Percentiles rank a stretch among this genome's conserved stretches.
phyloP scores from a whole-genome alignment of 37 sponge, comb jelly and placozoan species.

The Ianthella basta region DNA sequence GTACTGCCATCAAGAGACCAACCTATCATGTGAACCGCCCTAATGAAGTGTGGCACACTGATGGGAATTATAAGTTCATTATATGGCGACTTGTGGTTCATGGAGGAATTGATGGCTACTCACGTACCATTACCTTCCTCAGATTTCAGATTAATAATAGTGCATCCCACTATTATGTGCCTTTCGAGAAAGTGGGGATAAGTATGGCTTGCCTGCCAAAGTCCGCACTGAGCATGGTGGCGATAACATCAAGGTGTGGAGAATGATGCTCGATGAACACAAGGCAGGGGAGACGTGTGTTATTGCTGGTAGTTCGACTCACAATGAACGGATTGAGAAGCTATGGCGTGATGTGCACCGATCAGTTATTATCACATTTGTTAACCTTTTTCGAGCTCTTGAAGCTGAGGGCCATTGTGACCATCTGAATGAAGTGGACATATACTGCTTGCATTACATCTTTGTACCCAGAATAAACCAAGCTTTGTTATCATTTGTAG shows the following conservation, averaged over 20 bases:
- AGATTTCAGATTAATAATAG: background rate
- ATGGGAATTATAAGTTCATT: slow-evolving; percentile 13
- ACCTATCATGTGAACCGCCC: background rate
- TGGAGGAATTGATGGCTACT: slow-evolving; percentile 21
- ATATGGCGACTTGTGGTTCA: slow-evolving; percentile 8
- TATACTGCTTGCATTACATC: slow-evolving; percentile 49
- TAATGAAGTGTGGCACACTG: slow-evolving; percentile 16
- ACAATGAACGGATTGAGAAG: slow-evolving; percentile 66
- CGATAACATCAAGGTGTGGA: slow-evolving; percentile 24
- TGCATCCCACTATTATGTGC: background rate
- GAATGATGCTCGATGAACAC: background rate
- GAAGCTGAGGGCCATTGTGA: slow-evolving; percentile 34
- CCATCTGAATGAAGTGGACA: slow-evolving; percentile 51
- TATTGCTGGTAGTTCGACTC: slow-evolving; percentile 48
- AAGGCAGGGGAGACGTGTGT: slow-evolving; percentile 4
- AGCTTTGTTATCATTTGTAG: slow-evolving; percentile 27
- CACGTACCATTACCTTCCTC: background rate
- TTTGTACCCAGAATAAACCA: slow-evolving; percentile 55
- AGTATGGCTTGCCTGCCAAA: background rate
- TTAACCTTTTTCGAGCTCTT: slow-evolving; percentile 16
- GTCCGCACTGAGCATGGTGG: slow-evolving; percentile 37
- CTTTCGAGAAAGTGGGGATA: background rate
- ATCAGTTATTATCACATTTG: slow-evolving; percentile 32
- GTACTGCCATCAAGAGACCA: background rate
- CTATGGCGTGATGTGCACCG: slow-evolving; percentile 58